Percentiles rank a stretch among this genome's conserved stretches.
Conservation (phyloP, 53 echinoderm and acorn worm genomes). For the Mesocentrotus franciscanus region DNA sequence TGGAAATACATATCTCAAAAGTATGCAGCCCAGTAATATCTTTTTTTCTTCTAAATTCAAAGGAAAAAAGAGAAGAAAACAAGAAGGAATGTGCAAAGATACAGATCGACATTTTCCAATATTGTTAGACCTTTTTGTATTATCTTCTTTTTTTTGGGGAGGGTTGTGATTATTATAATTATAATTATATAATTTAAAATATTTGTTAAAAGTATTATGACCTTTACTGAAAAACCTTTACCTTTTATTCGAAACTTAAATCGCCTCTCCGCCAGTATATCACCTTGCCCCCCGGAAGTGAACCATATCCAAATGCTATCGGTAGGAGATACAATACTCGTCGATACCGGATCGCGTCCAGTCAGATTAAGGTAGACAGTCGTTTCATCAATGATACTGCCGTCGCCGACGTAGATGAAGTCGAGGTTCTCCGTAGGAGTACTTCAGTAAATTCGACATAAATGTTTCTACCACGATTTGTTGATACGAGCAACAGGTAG, state of each 20-base stretch:
- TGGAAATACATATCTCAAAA: no score
- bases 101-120: no score
- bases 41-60: no score
- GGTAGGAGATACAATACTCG: neutral
- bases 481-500: neutral
- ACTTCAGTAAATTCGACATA: neutral
- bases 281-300: neutral
- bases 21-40: no score
- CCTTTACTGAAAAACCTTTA: neutral
- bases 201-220: no score
- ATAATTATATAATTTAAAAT: no score
- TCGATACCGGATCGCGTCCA: neutral
- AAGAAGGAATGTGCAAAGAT: no score
- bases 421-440: neutral
- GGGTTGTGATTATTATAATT: no score
- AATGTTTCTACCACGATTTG: neutral
- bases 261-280: neutral
- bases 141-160: no score
- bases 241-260: slow-evolving; percentile 45
- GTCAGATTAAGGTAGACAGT: slow-evolving; percentile 41
- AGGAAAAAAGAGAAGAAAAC: no score
- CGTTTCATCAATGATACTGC: slow-evolving; percentile 20
- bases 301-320: slow-evolving; percentile 35
- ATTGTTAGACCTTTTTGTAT: no score
- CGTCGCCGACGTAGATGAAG: slow-evolving; percentile 19